Base-by-base conservation (phyloP, 2,888 invertebrate species). In the Pseudococcus viburni region DNA sequence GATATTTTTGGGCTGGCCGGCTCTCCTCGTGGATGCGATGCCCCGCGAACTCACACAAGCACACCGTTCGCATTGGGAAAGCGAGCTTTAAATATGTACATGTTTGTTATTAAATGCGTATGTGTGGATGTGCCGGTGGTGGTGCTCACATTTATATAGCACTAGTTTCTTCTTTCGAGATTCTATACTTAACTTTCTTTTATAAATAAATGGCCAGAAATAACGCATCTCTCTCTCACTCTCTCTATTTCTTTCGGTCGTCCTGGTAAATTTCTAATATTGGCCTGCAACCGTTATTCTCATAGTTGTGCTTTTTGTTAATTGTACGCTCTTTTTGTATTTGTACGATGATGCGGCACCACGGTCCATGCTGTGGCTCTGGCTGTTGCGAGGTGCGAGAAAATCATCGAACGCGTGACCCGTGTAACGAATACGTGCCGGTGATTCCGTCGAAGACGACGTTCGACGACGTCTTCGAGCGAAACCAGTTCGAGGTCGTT, bases 171-270 rank as follows among this genome's bases (percentile, higher is more conserved):
- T 77, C 39, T 77, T 77, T 83, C 80, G 11, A 59, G 51, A 77
- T 87, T 73, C 87, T 87, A 87, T 87, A 87, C 87, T 87, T 87
- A 87, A 87, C 87, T 87, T 87, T 87, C 87, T 87, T 87, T 87
- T 87, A 87, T 77, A 87, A 87, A 87, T 87, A 87, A 87, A 87
- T 87, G 87, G 87, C 87, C 87, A 87, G 87, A 87, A 87, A 87
- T 87, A 87, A 87, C 87, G 87, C 87, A 73, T 87, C 73, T 87
- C 48, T 83, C 73, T 87, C 64, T 64, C 59, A 15, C 22, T 64
- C 64, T 64, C 64, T 64, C 64, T 64, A 8, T 64, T 22, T 19
- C 64, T 64, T 64, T 22, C 87, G 87, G 87, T 87, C 87, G 87
- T 87, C 87, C 87, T 87, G 73, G 87, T 87, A 87, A 87, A 87